phyloP scores from a whole-genome alignment of 2,888 invertebrate genomes.

The Spisula solida region DNA sequence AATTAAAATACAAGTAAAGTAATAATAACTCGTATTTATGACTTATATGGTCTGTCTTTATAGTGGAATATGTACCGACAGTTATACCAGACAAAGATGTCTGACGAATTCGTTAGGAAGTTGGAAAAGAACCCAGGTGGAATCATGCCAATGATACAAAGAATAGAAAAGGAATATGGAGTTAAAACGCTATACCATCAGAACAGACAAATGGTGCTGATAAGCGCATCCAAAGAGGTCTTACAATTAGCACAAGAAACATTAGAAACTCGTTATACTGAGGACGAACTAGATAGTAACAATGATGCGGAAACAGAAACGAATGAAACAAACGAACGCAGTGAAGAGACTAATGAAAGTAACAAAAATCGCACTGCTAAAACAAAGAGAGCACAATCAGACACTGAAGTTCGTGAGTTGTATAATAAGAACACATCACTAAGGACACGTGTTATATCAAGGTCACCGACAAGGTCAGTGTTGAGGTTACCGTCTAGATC shows the following conservation, averaged over 20 bases:
- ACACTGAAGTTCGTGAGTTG: slow-evolving; percentile 29
- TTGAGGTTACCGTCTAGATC: slow-evolving; percentile 8
- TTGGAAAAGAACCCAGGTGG: slow-evolving; percentile 59
- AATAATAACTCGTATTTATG: too few relatives aligned
- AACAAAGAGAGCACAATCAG: not conserved
- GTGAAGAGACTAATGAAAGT: not conserved
- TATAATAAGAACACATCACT: slow-evolving; percentile 30
- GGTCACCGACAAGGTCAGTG: slow-evolving; percentile 25
- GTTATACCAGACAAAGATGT: slow-evolving; percentile 60
- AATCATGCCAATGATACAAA: slow-evolving; percentile 57
- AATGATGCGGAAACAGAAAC: not conserved
- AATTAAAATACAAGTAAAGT: too few relatives aligned
- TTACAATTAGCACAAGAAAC: slow-evolving; percentile 68
- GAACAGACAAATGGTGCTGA: slow-evolving; percentile 60
- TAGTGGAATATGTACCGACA: slow-evolving; percentile 64
- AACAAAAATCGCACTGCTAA: not conserved
- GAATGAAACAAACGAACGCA: not conserved
- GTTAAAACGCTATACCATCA: slow-evolving; percentile 59
- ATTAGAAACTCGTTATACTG: slow-evolving; percentile 51
- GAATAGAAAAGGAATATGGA: slow-evolving; percentile 67
- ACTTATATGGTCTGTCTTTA: not conserved
- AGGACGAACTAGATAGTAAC: not conserved
- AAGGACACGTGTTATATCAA: slow-evolving; percentile 25
- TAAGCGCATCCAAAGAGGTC: slow-evolving; percentile 63
- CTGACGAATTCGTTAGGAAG: slow-evolving; percentile 51